phyloP scores from a whole-genome alignment of 2,113 vertebrate genomes.

The Pollimyrus isidori region DNA sequence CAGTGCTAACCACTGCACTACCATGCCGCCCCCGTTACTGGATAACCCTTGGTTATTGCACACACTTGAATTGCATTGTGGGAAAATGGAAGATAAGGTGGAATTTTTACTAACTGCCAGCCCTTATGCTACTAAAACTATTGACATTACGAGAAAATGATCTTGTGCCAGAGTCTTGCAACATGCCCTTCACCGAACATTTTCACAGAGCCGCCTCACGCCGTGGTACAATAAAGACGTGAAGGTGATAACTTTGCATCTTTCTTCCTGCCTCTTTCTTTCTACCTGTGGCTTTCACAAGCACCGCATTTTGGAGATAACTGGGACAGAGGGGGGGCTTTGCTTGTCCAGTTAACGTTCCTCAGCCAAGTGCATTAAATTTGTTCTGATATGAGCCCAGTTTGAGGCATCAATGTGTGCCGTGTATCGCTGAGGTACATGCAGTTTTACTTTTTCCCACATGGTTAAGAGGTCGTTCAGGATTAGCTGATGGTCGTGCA shows the following conservation, averaged over 20 bases:
- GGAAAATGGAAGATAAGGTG: background rate
- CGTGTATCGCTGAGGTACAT: background rate
- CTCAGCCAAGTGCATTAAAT: background rate
- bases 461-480: background rate
- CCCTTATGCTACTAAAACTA: background rate
- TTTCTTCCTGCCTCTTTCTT: background rate
- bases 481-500: background rate
- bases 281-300: background rate
- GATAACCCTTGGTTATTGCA: background rate
- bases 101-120: background rate
- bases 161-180: background rate
- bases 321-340: background rate
- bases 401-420: background rate
- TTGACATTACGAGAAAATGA: background rate
- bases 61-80: background rate
- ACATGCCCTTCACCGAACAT: background rate
- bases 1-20: too few relatives aligned
- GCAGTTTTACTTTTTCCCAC: background rate
- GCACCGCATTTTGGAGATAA: background rate
- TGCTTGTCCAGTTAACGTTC: background rate
- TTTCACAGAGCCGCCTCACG: background rate
- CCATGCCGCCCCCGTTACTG: too few relatives aligned
- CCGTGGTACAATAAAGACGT: background rate
- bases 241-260: background rate
- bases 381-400: background rate